A percentile compares a stretch with the other conserved stretches of the same genome.
Evolutionary conservation across 2,888 invertebrate species (phyloP).

Genomic region (Plusia festucae): DNA sequence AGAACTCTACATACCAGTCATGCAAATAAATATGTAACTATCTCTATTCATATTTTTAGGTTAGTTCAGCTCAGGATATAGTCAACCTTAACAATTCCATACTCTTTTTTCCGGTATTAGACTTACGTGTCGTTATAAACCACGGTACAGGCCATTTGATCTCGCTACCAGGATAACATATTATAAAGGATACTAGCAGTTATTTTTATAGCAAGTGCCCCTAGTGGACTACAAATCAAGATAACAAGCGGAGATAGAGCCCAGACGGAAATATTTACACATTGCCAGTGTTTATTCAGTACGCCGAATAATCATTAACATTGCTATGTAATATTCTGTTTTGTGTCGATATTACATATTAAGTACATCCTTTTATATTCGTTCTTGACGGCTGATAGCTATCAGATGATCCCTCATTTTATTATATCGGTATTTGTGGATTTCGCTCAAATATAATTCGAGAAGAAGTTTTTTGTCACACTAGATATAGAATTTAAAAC

Average conservation of each 20-base stretch:
- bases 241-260: slow-evolving; percentile 81
- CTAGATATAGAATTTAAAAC: too few relatives aligned
- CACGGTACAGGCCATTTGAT: slow-evolving; percentile 75
- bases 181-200: slow-evolving; percentile 72
- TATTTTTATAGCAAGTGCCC: slow-evolving; percentile 80
- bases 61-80: too few relatives aligned
- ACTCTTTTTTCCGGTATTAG: slow-evolving; percentile 65
- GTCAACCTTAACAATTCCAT: slow-evolving; percentile 66
- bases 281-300: slow-evolving; percentile 63
- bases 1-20: too few relatives aligned
- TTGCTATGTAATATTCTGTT: background rate
- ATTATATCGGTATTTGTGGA: too few relatives aligned
- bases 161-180: slow-evolving; percentile 71
- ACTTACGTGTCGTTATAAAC: slow-evolving; percentile 74
- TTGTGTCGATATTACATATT: background rate
- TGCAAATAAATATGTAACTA: too few relatives aligned
- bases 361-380: slow-evolving; percentile 3
- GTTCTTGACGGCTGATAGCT: too few relatives aligned
- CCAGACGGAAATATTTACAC: slow-evolving; percentile 78
- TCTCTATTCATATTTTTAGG: too few relatives aligned
- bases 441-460: too few relatives aligned
- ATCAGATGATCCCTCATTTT: too few relatives aligned
- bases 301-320: slow-evolving; percentile 50
- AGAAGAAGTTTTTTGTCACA: too few relatives aligned
- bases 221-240: slow-evolving; percentile 84